Evolutionary conservation across 1,140 invertebrate species (phyloP).

Genomic region (Ephestia elutella): DNA sequence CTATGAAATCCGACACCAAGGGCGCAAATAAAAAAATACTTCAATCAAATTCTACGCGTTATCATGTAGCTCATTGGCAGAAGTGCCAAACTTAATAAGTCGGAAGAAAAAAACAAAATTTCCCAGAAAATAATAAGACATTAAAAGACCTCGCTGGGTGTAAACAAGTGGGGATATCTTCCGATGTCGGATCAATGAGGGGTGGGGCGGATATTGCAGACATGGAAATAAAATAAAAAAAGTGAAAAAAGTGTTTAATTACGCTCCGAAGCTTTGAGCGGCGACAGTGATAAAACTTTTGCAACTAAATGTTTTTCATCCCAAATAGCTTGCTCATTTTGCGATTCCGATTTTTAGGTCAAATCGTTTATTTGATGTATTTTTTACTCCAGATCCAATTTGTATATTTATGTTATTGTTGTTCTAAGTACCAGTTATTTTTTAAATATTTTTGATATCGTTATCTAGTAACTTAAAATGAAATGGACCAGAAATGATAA

Average conservation of each 20-base stretch:
- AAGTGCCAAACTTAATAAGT: too few relatives aligned
- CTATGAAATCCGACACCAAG: too few relatives aligned
- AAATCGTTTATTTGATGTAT: neutral
- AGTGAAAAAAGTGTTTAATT: slow-evolving; percentile 42
- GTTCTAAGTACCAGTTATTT: too few relatives aligned
- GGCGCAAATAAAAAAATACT: neutral
- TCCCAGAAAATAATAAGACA: slow-evolving; percentile 32
- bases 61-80: too few relatives aligned
- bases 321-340: neutral
- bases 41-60: too few relatives aligned
- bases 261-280: slow-evolving; percentile 34
- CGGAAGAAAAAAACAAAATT: slow-evolving; percentile 26
- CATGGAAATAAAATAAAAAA: slow-evolving; percentile 32
- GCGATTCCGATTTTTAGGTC: neutral
- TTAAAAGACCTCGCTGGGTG: slow-evolving; percentile 35
- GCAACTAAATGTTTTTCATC: neutral
- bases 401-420: neutral
- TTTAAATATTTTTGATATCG: too few relatives aligned
- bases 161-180: slow-evolving; percentile 47
- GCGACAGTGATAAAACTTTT: slow-evolving; percentile 17
- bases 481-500: too few relatives aligned
- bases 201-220: slow-evolving; percentile 53
- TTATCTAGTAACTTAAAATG: too few relatives aligned
- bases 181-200: slow-evolving; percentile 51
- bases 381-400: too few relatives aligned